phyloP scores from a whole-genome alignment of 2,797 vertebrate genomes.

The Thripadectes ignobilis region DNA sequence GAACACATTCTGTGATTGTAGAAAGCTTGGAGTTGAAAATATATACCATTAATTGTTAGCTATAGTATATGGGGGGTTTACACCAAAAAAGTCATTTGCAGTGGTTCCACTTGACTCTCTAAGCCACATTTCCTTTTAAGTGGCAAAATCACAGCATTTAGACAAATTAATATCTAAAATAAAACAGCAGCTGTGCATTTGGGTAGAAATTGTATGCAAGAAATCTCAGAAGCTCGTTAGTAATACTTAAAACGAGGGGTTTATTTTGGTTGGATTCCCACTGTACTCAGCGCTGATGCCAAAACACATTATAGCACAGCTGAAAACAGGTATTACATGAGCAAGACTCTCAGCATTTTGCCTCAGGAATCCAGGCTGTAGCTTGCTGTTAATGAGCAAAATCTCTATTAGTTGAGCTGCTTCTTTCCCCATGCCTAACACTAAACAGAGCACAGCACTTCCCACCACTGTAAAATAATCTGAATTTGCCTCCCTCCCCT shows the following conservation, averaged over 20 bases:
- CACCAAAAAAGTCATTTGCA: constrained; percentile 29
- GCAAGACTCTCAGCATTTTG: not conserved
- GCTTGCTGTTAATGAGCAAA: not conserved
- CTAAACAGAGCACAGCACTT: not conserved
- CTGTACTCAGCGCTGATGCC: not conserved
- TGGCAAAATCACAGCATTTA: constrained; percentile 46
- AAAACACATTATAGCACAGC: not conserved
- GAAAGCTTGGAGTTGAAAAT: not conserved
- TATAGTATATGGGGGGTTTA: not conserved
- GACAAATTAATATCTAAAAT: constrained; percentile 59
- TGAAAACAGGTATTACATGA: not conserved
- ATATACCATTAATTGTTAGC: constrained; percentile 37
- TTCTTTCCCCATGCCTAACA: not conserved
- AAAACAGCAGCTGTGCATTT: constrained; percentile 58
- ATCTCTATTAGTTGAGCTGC: not conserved
- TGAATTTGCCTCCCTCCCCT: not conserved
- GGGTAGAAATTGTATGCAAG: constrained; percentile 48
- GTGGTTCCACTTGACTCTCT: constrained; percentile 7
- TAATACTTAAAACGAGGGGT: not conserved
- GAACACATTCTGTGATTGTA: not conserved
- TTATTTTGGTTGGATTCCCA: constrained; percentile 40
- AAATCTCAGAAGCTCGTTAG: constrained; percentile 18
- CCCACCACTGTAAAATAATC: not conserved
- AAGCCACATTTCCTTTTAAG: constrained; percentile 47
- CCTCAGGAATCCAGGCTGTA: not conserved